These are phyloP conservation scores for Tanaodytes sp. DNA, from an alignment of 2,888 invertebrate species.

Conservation along the genomic window DNA sequence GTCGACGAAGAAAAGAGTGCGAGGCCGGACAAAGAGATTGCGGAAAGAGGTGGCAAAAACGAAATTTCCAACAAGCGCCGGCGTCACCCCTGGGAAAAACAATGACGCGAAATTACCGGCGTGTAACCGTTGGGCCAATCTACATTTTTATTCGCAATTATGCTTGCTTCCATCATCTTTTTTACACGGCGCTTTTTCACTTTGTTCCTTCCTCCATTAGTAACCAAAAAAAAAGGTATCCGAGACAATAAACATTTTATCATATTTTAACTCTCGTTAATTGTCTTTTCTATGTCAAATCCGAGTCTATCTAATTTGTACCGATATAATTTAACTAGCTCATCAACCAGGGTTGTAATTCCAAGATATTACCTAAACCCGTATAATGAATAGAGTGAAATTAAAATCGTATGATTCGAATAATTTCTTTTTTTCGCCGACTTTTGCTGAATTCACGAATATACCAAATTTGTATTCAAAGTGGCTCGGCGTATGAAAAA, in stretches of 20 bases:
- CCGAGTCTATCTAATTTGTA: too few relatives aligned
- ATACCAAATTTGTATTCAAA: too few relatives aligned
- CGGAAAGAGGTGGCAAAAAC: constrained; percentile 52
- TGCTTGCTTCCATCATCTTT: constrained; percentile 25
- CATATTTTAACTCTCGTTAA: too few relatives aligned
- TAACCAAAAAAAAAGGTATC: not conserved
- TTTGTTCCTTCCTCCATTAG: constrained; percentile 3
- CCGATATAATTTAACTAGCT: too few relatives aligned
- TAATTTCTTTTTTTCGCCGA: too few relatives aligned
- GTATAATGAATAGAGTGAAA: too few relatives aligned
- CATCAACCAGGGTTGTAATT: too few relatives aligned
- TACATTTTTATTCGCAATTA: constrained; percentile 51
- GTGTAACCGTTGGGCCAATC: constrained; percentile 45
- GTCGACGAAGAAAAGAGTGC: constrained; percentile 43
- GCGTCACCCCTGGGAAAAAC: constrained; percentile 52
- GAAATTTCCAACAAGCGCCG: constrained; percentile 58
- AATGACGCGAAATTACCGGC: constrained; percentile 58
- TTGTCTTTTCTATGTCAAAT: too few relatives aligned
- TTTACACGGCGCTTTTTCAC: constrained; percentile 5
- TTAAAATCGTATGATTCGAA: too few relatives aligned
- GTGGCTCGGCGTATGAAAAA: constrained; percentile 13
- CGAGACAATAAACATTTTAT: too few relatives aligned
- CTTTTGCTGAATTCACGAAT: too few relatives aligned
- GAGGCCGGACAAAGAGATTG: constrained; percentile 45
- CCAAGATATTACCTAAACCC: too few relatives aligned